Base-by-base conservation (phyloP, 2,888 invertebrate species). In the Stictocephala bisonia region DNA sequence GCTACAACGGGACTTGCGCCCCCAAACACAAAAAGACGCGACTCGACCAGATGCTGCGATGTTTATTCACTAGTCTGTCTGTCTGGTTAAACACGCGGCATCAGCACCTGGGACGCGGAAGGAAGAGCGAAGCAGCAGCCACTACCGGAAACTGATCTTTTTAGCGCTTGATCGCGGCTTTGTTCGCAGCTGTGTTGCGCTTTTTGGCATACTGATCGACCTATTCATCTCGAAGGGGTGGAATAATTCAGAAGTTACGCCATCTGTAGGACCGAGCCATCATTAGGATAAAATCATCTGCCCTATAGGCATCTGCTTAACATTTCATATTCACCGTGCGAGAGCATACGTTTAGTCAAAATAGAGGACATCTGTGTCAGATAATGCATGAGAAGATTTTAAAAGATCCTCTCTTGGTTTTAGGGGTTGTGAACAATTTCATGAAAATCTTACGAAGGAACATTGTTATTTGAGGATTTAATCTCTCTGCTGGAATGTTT, bases 1-100 rank as follows among this genome's bases (percentile, higher is more conserved):
- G 60, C 60, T 60, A 40, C 60, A 60, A 60, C 60, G 60, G 60
- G 60, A 60, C 60, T 60, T 60, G 40, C 60, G 60, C 60, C 44
- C 44, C 15, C 44, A 7, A n/a, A 9, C 60, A 40, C 40, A 40
- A 40, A 40, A 40, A 40, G 35, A 29, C 20, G 60, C 60, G 60
- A 40, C 60, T 40, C 31, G 60, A 60, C 40, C 35, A 40, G 40
- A 29, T 22, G 60, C 11, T 31, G 56, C 40, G 60, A 60, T 60
- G 60, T 60, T 60, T 60, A 60, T 60, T 60, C 60, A 60, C 35
- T 9, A 60, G 60, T 40, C 56, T 40, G 35, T 2, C 56, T 56
- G 56, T 56, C 56, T 56, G 56, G 56, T 56, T 56, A 56, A 27
- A 51, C 51, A 56, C n/a, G 60, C 35, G 35, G 35, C 22, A 22